These are phyloP conservation scores for Calcarius lapponicus DNA, from an alignment of 2,797 vertebrate species.

Conservation along the genomic window DNA sequence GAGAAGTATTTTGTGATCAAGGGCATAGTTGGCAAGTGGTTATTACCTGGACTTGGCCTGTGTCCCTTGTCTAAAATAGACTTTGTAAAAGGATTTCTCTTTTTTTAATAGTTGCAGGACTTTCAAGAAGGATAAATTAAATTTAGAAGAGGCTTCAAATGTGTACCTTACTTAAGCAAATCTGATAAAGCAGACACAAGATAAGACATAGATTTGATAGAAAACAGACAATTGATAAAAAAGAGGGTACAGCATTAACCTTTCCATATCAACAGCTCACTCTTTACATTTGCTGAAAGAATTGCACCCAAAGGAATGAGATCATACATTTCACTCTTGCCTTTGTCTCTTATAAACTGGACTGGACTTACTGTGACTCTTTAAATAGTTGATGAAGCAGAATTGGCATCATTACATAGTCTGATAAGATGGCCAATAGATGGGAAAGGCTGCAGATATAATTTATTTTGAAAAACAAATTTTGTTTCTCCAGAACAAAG, in stretches of 20 bases:
- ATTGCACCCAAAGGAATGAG: neutral
- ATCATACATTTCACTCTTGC: neutral
- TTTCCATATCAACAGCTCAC: neutral
- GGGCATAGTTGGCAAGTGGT: neutral
- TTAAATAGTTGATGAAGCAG: neutral
- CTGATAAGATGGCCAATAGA: neutral
- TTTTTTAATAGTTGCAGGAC: neutral
- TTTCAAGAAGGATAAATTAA: neutral
- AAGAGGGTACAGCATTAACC: neutral
- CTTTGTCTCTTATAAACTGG: neutral
- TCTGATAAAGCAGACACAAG: slow-evolving; percentile 2
- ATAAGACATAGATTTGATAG: slow-evolving; percentile 16
- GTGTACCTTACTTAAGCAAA: neutral
- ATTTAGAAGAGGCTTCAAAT: slow-evolving; percentile 16
- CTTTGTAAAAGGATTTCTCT: neutral
- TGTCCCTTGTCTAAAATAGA: neutral
- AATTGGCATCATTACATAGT: neutral
- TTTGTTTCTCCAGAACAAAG: neutral
- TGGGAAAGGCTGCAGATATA: neutral
- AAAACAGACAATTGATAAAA: neutral
- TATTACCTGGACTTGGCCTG: neutral
- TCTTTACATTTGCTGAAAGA: neutral
- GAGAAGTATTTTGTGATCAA: neutral
- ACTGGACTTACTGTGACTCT: neutral
- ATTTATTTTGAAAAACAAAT: neutral